These are phyloP conservation scores for Gymnothorax javanicus DNA, from an alignment of 2,797 vertebrate genomes.

Conservation along the genomic window DNA sequence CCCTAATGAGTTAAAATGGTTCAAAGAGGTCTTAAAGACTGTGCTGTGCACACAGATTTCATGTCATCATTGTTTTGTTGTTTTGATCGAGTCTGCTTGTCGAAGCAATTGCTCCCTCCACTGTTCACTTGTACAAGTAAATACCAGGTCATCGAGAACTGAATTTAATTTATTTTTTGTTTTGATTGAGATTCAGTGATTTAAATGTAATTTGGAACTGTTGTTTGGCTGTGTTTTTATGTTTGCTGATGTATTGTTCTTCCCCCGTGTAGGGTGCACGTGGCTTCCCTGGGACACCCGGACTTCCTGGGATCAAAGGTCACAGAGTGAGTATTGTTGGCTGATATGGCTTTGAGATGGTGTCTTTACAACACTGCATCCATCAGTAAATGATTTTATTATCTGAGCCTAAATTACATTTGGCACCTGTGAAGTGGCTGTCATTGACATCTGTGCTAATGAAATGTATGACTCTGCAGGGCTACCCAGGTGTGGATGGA, in stretches of 20 bases:
- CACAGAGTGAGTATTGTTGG: constrained; percentile 83
- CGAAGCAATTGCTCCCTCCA: background rate
- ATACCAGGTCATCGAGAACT: background rate
- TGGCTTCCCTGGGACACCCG: constrained; percentile 95
- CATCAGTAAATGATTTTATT: background rate
- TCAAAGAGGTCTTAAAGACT: background rate
- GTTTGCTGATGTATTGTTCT: constrained; percentile 2
- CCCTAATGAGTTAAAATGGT: too few relatives aligned
- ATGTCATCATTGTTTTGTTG: background rate
- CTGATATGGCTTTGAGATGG: background rate
- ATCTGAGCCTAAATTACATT: background rate
- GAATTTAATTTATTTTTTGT: too few relatives aligned
- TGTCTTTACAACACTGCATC: background rate
- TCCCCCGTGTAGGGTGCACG: constrained; percentile 81
- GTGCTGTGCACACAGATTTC: background rate
- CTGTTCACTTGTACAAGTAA: background rate
- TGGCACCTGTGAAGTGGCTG: background rate
- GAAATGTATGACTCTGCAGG: constrained; percentile 67
- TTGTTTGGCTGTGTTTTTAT: background rate
- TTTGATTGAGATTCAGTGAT: background rate
- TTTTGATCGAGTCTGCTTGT: background rate
- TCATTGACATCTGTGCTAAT: background rate
- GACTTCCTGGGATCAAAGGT: constrained; percentile 96
- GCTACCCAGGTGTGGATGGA: constrained; percentile 90
- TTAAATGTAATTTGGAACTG: background rate